Evolutionary conservation across 1,140 invertebrate species (phyloP).

Genomic region (Trichogramma pretiosum): DNA sequence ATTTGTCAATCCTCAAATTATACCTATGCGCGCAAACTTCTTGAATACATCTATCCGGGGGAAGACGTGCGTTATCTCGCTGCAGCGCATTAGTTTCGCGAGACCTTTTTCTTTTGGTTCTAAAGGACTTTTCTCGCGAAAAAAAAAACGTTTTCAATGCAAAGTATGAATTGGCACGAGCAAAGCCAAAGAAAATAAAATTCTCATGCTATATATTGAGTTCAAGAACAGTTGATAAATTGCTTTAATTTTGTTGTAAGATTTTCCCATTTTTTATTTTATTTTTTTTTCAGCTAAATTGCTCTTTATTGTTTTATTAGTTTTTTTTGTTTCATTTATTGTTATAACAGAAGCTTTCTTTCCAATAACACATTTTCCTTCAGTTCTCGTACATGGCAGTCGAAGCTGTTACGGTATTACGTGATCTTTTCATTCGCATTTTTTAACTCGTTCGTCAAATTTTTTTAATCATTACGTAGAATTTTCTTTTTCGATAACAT

Average conservation of each 20-base stretch:
- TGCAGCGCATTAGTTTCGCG: too few species aligned
- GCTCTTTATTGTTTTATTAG: not conserved
- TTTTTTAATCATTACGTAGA: too few species aligned
- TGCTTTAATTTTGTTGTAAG: conserved; percentile 5
- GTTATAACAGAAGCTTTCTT: conserved; percentile 4
- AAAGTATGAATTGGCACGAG: conserved; percentile 3
- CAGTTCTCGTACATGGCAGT: conserved; percentile 13
- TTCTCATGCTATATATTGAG: not conserved
- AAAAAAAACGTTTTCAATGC: not conserved
- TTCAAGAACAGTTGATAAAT: conserved; percentile 18
- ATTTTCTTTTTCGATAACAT: too few species aligned
- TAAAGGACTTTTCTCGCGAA: too few species aligned
- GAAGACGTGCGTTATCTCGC: too few species aligned
- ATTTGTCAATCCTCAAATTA: too few species aligned
- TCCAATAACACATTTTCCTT: conserved; percentile 4
- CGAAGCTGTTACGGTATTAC: conserved; percentile 13
- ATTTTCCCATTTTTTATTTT: not conserved
- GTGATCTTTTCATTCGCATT: too few species aligned
- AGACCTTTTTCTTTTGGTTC: too few species aligned
- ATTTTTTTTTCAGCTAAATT: not conserved
- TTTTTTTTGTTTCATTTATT: not conserved
- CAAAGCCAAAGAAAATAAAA: not conserved
- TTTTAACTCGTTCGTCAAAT: too few species aligned
- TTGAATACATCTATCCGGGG: too few species aligned
- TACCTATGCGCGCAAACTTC: too few species aligned